Percentiles rank a stretch among this genome's conserved stretches.
phyloP scores from a whole-genome alignment of 2,888 invertebrate species.

The Graphium colonna region DNA sequence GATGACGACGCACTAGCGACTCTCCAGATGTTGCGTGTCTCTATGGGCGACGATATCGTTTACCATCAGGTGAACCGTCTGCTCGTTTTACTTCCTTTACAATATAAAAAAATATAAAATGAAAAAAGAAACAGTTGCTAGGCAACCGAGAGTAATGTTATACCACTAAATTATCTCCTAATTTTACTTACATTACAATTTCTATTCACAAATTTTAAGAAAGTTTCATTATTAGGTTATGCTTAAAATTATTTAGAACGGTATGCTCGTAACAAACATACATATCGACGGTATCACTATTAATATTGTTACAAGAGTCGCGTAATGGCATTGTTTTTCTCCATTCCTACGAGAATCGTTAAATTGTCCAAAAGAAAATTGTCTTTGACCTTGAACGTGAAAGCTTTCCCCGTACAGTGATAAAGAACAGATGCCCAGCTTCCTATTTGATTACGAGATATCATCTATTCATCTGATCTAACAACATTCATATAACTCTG shows the following conservation, averaged over 20 bases:
- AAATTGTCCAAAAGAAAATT: neutral
- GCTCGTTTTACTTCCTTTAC: no score
- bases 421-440: constrained; percentile 7
- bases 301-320: neutral
- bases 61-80: no score
- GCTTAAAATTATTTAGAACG: no score
- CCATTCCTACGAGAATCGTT: neutral
- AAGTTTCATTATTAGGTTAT: neutral
- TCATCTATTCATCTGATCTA: neutral
- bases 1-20: no score
- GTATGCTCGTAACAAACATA: no score
- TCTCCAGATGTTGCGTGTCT: no score
- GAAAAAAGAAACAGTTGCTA: no score
- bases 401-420: constrained; percentile 11
- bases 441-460: constrained; percentile 12
- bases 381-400: constrained; percentile 16
- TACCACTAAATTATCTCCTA: no score
- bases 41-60: no score
- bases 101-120: no score
- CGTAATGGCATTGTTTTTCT: neutral
- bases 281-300: neutral
- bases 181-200: neutral
- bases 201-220: neutral
- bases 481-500: neutral
- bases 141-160: no score